These are phyloP conservation scores for Thereva nobilitata DNA, from an alignment of 2,888 invertebrate species.

Conservation along the genomic window DNA sequence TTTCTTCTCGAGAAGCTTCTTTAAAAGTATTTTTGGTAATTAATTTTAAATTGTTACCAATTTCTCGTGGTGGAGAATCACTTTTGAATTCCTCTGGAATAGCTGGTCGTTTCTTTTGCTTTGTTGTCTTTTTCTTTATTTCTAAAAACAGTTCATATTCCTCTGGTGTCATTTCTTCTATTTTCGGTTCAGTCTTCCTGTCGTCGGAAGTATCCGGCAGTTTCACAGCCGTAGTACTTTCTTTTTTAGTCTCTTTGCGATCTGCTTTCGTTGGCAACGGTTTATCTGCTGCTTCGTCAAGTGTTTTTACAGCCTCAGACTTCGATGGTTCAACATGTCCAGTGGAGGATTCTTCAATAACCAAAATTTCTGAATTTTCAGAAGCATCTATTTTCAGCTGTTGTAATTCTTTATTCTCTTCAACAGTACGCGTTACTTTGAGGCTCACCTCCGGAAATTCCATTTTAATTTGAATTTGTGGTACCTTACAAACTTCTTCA, in stretches of 20 bases:
- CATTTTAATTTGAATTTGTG: slow-evolving; percentile 68
- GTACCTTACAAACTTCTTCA: slow-evolving; percentile 70
- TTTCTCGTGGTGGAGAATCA: neutral
- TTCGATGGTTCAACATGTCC: neutral
- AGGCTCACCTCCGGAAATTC: slow-evolving; percentile 59
- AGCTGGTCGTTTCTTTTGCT: slow-evolving; percentile 56
- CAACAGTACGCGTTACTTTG: slow-evolving; percentile 53
- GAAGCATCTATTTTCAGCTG: slow-evolving; percentile 36
- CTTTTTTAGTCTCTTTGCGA: no score
- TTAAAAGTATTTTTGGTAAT: no score
- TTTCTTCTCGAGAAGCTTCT: no score
- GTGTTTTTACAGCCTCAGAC: neutral
- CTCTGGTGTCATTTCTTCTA: slow-evolving; percentile 51
- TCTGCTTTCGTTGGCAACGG: no score
- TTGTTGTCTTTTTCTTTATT: slow-evolving; percentile 55
- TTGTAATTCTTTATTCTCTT: slow-evolving; percentile 49
- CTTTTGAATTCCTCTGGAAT: slow-evolving; percentile 53
- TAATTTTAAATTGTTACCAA: no score
- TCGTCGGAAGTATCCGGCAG: slow-evolving; percentile 31
- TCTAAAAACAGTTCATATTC: slow-evolving; percentile 53
- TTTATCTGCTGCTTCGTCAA: no score
- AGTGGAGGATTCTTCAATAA: neutral
- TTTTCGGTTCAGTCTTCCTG: slow-evolving; percentile 39
- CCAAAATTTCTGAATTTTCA: neutral
- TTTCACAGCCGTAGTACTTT: neutral